Evolutionary conservation across 2,888 invertebrate species (phyloP).

Genomic region (Melanostoma mellinum): DNA sequence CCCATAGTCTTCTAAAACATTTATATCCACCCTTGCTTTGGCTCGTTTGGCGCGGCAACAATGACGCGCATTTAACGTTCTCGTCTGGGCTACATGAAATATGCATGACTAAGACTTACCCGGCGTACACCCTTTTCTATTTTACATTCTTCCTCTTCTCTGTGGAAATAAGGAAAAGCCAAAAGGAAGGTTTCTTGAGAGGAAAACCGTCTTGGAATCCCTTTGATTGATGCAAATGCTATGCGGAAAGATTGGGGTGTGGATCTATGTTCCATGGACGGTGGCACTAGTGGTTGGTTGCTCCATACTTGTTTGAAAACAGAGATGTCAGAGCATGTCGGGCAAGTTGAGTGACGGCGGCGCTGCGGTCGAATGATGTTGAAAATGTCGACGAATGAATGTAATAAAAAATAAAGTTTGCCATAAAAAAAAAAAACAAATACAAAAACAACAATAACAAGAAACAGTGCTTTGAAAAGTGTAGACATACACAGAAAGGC

Average conservation of each 20-base stretch:
- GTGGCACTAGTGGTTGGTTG: conserved; percentile 8
- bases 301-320: conserved; percentile 23
- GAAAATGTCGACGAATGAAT: conserved; percentile 48
- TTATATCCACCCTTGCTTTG: conserved; percentile 35
- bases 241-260: conserved; percentile 55
- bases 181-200: conserved; percentile 25
- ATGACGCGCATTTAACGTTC: conserved; percentile 54
- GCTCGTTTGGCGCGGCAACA: conserved; percentile 55
- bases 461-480: background rate
- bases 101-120: conserved; percentile 55
- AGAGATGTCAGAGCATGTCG: conserved; percentile 40
- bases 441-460: conserved; percentile 21
- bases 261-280: background rate
- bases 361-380: conserved; percentile 57
- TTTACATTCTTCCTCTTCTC: conserved; percentile 25
- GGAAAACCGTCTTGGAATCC: conserved; percentile 56
- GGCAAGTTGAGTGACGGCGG: conserved; percentile 45
- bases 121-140: conserved; percentile 59
- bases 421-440: background rate
- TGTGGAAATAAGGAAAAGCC: background rate
- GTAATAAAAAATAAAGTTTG: conserved; percentile 57
- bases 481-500: conserved; percentile 32
- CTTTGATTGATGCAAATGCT: conserved; percentile 70
- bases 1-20: conserved; percentile 30
- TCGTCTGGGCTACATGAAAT: conserved; percentile 63